Evolutionary conservation across 2,888 invertebrate species (phyloP), one percentile per base, ranked within the genome.

Genomic region (Hedychridium roseum): DNA sequence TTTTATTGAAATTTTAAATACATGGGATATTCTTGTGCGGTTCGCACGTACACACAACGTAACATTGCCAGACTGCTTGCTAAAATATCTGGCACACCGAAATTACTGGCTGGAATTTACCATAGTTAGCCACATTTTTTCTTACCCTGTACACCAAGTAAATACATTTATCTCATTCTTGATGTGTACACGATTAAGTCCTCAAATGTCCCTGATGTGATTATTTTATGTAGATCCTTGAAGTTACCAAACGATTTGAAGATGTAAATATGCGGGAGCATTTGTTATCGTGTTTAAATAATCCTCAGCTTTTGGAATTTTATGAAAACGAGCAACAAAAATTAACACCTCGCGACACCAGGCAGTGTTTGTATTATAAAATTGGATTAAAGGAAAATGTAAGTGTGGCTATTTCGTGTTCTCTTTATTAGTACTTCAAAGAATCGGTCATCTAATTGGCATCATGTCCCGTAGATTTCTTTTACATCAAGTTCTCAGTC

Each of bases 51-150:
- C 83, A 27, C 86, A 87, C 58, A 82, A 83, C 54, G 71, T 85
- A 23, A 79, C 82, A 2, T 71, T 86, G 27, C 88, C 89, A 0
- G 83, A 84, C 55, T 67, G 76, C 54, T 84, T 88, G 60, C 72
- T 90, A 17, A 82, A 80, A 45, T 79, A 84, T 62, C 87, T 87
- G 53, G 85, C 88, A 0, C 76, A 75, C 12, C 74, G 79, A 0
- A 84, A 89, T 71, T 81, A 85, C 40, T 91, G 91, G 90, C 85
- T 90, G 68, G 85, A 86, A 38, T 86, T 91, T 66, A 71, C 90
- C 9, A 76, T 90, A 15, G 84, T 87, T 27, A 83, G 86, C 1
- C 88, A 91, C 62, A 84, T 88, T 18, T 88, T 88, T 62, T 83
- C 86, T 46, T 88, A 90, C 70, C 87, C 91, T 0, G 66, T 85